Conservation (phyloP, 2,113 vertebrate species). For the Brienomyrus brachyistius region DNA sequence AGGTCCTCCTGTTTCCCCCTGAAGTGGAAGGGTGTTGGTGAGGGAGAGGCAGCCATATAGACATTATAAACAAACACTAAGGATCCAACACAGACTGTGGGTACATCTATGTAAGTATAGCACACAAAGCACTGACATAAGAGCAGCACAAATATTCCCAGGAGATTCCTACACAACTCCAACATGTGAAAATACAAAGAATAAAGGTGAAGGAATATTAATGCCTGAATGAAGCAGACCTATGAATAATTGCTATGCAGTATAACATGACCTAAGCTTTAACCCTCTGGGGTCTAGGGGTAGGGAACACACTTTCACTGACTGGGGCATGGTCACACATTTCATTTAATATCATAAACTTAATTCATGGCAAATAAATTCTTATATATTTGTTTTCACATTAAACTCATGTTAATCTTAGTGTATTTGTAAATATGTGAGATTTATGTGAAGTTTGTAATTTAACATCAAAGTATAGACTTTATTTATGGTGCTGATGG, state of each 20-base stretch:
- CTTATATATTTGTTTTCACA: too few relatives aligned
- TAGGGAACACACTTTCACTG: too few relatives aligned
- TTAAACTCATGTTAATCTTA: too few relatives aligned
- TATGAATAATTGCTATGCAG: background rate
- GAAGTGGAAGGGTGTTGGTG: background rate
- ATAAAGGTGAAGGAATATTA: background rate
- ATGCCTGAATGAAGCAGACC: slow-evolving; percentile 14
- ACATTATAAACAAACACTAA: background rate
- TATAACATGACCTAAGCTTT: background rate
- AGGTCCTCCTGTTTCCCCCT: slow-evolving; percentile 77
- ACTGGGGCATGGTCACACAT: too few relatives aligned
- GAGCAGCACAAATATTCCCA: background rate
- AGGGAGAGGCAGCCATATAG: background rate
- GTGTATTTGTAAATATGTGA: too few relatives aligned
- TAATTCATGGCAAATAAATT: too few relatives aligned
- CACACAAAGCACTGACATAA: background rate
- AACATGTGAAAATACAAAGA: background rate
- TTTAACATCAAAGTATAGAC: too few relatives aligned
- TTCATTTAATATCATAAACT: too few relatives aligned
- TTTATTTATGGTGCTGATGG: too few relatives aligned
- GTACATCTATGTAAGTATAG: background rate
- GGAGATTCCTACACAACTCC: background rate
- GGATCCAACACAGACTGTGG: background rate
- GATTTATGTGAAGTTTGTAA: too few relatives aligned
- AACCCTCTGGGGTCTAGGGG: too few relatives aligned